Evolutionary conservation across 92 coral and sea anemone species (phyloP).

Genomic region (Palythoa grandis): DNA sequence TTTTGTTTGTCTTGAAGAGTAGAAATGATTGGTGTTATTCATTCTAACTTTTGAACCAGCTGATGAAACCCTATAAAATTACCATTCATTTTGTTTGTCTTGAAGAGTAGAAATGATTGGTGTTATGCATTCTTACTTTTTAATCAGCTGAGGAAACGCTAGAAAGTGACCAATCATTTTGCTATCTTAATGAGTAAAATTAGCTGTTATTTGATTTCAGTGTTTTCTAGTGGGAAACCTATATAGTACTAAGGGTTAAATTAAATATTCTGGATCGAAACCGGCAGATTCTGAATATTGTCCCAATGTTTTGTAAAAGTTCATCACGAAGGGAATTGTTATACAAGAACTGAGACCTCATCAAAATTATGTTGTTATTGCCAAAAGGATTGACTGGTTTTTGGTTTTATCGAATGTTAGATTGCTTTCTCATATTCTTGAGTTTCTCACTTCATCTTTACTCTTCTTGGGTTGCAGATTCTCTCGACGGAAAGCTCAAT

Average conservation of each 20-base stretch:
- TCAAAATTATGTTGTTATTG: too few relatives aligned
- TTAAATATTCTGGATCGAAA: too few relatives aligned
- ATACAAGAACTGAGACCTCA: too few relatives aligned
- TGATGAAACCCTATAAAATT: not conserved
- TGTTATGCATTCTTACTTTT: not conserved
- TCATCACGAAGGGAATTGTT: too few relatives aligned
- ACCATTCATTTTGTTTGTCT: not conserved
- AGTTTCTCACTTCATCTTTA: not conserved
- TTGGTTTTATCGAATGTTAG: not conserved
- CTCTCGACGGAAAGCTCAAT: conserved; percentile 74
- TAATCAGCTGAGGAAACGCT: too few relatives aligned
- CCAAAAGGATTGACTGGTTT: not conserved
- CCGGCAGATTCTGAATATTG: too few relatives aligned
- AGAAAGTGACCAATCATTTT: not conserved
- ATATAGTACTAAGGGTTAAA: too few relatives aligned
- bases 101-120: too few relatives aligned
- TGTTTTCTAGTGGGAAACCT: too few relatives aligned
- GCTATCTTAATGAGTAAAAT: not conserved
- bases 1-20: not conserved
- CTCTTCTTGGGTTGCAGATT: conserved; percentile 51
- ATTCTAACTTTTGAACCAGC: not conserved
- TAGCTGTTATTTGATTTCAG: too few relatives aligned
- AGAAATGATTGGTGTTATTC: not conserved
- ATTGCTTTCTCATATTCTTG: not conserved
- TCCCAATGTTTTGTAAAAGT: too few relatives aligned